Evolutionary conservation across 2,888 invertebrate genomes (phyloP), one percentile per base, ranked within the genome.

Genomic region (Nomada ferruginata): DNA sequence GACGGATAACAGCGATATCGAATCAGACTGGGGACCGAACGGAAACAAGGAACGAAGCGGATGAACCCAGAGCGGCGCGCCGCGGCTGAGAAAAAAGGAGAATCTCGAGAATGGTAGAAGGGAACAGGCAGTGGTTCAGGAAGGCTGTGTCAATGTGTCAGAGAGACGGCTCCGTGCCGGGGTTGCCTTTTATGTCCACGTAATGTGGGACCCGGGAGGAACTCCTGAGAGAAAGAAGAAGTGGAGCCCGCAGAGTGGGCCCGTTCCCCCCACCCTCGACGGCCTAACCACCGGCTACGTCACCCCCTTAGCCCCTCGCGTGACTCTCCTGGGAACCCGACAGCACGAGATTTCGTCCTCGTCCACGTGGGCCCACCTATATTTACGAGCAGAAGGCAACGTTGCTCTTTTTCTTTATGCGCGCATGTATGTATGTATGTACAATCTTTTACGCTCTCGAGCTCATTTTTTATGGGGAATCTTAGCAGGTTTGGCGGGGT

Each of bases 121-220:
- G 59, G 63, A 76, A 70, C 71, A 55, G 42, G 9, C 66, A 74
- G 78, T 69, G 77, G 72, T 76, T 86, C 84, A 76, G 76, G 36
- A 36, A 85, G 87, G 89, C 79, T 86, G 87, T 87, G 89, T 89
- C 90, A 89, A 89, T 89, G 90, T 89, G 91, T 90, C 91, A 90
- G 90, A 89, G 86, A 87, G 85, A 73, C 85, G 82, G 83, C 76
- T 78, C 77, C 82, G 75, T 78, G 82, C 81, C 76, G 83, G 85
- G 84, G 87, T 85, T 89, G 83, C 91, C 91, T 91, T 91, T 91
- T 91, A 91, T 90, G 91, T 91, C 87, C 91, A 86, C 87, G 85
- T 85, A 86, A 87, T 83, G 83, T 84, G 86, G 85, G 86, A 80
- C 82, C 85, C 82, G 57, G 55, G 36, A 47, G 88, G 78, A 79